phyloP scores from a whole-genome alignment of 2,797 vertebrate genomes.

The Sebastes miniatus region DNA sequence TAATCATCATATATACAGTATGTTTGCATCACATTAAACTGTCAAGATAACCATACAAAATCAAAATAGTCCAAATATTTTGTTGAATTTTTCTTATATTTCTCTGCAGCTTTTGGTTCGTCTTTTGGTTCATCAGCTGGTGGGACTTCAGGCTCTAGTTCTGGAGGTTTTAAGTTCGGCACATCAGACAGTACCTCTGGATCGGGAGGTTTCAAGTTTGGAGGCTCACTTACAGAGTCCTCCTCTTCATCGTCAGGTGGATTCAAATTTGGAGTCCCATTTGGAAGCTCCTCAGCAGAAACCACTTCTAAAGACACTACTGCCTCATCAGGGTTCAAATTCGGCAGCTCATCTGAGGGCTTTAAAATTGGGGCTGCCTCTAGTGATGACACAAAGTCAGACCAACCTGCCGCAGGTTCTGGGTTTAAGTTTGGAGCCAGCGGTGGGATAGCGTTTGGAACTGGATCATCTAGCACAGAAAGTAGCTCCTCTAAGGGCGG shows the following conservation, averaged over 20 bases:
- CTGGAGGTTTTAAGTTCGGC: conserved; percentile 88
- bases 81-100: not conserved
- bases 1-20: not conserved
- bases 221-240: conserved; percentile 72
- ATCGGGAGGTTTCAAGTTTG: conserved; percentile 84
- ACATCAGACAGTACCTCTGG: conserved; percentile 73
- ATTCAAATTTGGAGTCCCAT: conserved; percentile 76
- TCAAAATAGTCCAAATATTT: not conserved
- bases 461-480: conserved; percentile 78
- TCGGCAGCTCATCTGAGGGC: conserved; percentile 67
- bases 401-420: conserved; percentile 65
- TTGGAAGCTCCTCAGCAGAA: conserved; percentile 77
- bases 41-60: not conserved
- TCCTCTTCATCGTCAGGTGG: conserved; percentile 66
- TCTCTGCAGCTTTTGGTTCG: conserved; percentile 47
- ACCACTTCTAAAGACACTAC: conserved; percentile 64
- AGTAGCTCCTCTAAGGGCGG: conserved; percentile 68
- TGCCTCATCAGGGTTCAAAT: conserved; percentile 73
- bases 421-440: conserved; percentile 85
- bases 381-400: conserved; percentile 83
- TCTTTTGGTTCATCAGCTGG: conserved; percentile 80
- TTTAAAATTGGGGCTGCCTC: conserved; percentile 86
- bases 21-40: not conserved
- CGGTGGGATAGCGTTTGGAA: conserved; percentile 63
- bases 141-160: conserved; percentile 73